Conservation (phyloP, 2,888 invertebrate species). For the Lasius platythorax region DNA sequence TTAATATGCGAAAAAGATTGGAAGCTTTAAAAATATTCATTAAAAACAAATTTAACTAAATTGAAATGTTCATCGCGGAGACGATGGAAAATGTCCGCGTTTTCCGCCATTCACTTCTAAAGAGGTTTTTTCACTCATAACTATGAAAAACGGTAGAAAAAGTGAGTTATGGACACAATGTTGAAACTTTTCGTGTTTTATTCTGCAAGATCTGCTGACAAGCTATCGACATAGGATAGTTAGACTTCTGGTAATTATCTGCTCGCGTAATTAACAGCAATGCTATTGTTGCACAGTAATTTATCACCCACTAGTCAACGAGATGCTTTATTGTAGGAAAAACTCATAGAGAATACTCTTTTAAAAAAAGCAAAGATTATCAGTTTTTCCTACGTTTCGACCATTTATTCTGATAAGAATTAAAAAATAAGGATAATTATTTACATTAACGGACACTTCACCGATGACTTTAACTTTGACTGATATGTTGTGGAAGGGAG, state of each 20-base stretch:
- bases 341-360: not conserved
- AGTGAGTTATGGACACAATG: conserved; percentile 35
- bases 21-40: not conserved
- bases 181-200: conserved; percentile 43
- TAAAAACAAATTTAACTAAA: conserved; percentile 6
- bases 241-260: conserved; percentile 46
- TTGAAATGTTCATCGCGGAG: conserved; percentile 23
- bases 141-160: conserved; percentile 13
- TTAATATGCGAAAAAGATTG: not conserved
- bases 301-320: conserved; percentile 19
- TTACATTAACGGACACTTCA: too few species aligned
- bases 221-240: conserved; percentile 16
- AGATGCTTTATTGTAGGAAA: not conserved
- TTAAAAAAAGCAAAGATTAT: not conserved
- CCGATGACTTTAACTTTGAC: too few species aligned
- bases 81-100: not conserved
- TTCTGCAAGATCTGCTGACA: conserved; percentile 23
- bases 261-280: conserved; percentile 42
- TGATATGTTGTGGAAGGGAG: too few species aligned
- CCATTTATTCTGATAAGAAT: not conserved
- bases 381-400: not conserved
- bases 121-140: conserved; percentile 30
- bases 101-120: conserved; percentile 9
- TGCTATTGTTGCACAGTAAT: conserved; percentile 41
- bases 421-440: too few species aligned